Base-by-base conservation (phyloP, 53 echinoderm and acorn worm species). In the Crossaster papposus region DNA sequence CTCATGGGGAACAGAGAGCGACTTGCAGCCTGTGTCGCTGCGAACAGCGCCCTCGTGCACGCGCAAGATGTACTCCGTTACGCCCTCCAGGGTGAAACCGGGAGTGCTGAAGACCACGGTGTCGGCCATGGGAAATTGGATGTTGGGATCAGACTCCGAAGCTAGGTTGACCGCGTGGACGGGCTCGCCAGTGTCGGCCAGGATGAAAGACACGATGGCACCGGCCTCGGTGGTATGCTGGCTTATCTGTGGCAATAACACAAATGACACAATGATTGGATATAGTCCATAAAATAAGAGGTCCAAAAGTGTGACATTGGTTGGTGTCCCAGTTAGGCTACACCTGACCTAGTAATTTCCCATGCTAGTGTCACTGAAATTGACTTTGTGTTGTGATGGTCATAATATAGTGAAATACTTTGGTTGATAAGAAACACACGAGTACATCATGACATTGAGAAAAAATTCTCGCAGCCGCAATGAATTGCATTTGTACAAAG, bases 11-110 rank as follows among this genome's bases (percentile, higher is more conserved):
- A 63, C 71, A 3, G 91, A 78, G 14, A 2, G 11, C 65, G 79
- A 91, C 74, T 91, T 84, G 84, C 91, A 91, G 33, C 35, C 77
- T 10, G 53, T 70, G 14, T n/a, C 51, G 28, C 65, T 91, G 18
- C 54, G 84, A 51, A 85, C 91, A 34, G 85, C 91, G 70, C 91
- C 91, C 78, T 78, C 78, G 29, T 91, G 84, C 64, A 91, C 79
- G 11, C 71, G 78, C 36, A 91, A 36, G 51, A 71, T 79, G 38
- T 91, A 91, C 51, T 84, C 68, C 0, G 85, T 84, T 4, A 33
- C 75, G 32, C 34, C 31, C 15, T 83, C 84, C 2, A 91, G 78
- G 32, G 14, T 15, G 52, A 91, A 84, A 17, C 79, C 91, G 7
- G 85, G 64, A 20, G 91, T 91, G 34, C n/a, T 70, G 54, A 91